These are phyloP conservation scores for Dromas ardeola DNA, from an alignment of 2,113 vertebrate genomes.

Conservation along the genomic window DNA sequence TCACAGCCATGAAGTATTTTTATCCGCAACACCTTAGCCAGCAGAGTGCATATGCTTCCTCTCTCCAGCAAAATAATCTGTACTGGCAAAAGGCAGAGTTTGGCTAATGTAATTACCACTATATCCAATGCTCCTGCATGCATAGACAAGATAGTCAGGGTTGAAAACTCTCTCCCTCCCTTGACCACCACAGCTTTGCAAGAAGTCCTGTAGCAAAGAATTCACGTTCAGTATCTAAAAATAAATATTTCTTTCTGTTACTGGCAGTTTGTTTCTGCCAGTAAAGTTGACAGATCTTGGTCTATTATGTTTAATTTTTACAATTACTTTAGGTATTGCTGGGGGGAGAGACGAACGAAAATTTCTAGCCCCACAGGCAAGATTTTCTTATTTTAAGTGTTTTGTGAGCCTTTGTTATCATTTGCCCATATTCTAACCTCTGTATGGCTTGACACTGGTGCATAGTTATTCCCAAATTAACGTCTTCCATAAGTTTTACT, in stretches of 20 bases:
- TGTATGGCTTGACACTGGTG: background rate
- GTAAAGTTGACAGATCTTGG: background rate
- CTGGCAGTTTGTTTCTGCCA: background rate
- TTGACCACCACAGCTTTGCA: background rate
- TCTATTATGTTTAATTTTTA: background rate
- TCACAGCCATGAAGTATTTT: background rate
- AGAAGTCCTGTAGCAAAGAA: background rate
- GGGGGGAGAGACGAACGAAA: background rate
- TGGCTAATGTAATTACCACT: background rate
- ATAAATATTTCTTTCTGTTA: background rate
- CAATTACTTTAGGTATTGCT: background rate
- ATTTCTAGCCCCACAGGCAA: background rate
- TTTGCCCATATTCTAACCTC: background rate
- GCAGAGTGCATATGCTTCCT: background rate
- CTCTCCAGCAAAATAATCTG: background rate
- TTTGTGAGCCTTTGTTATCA: background rate
- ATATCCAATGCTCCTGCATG: background rate
- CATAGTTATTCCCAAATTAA: background rate
- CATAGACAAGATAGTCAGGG: background rate
- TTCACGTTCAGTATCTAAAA: background rate
- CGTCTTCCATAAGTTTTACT: background rate
- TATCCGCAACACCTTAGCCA: background rate
- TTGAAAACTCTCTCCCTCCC: background rate
- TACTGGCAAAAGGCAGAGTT: background rate
- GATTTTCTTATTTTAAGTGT: background rate